Evolutionary conservation across 2,888 invertebrate species (phyloP).

Genomic region (Limnephilus rhombicus): DNA sequence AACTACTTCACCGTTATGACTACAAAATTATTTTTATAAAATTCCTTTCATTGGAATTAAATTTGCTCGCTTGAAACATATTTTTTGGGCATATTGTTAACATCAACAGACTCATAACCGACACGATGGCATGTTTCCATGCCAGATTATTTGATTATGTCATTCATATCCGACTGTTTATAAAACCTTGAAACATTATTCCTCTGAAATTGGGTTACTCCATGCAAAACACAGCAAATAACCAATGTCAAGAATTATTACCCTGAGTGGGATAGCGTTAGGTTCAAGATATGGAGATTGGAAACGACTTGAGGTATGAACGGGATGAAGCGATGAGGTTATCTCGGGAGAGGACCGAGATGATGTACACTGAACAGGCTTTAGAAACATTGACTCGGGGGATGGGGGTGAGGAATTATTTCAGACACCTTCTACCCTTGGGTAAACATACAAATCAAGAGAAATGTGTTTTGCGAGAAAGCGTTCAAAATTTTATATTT

Average conservation of each 20-base stretch:
- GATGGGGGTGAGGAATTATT: slow-evolving; percentile 20
- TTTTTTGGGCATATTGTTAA: background rate
- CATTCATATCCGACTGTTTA: background rate
- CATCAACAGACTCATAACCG: background rate
- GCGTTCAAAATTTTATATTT: background rate
- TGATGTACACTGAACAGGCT: slow-evolving; percentile 9
- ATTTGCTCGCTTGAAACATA: background rate
- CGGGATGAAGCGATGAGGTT: slow-evolving; percentile 20
- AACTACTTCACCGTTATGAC: no score
- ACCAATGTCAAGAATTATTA: background rate
- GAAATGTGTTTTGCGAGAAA: slow-evolving; percentile 8
- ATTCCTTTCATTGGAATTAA: background rate
- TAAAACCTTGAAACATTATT: background rate
- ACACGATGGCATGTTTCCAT: background rate
- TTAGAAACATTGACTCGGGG: background rate
- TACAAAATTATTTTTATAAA: background rate
- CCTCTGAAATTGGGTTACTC: background rate
- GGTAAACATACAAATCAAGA: slow-evolving; percentile 41
- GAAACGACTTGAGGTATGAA: background rate
- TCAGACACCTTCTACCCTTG: slow-evolving; percentile 22
- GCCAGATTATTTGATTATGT: background rate
- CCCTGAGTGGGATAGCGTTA: background rate
- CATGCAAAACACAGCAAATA: background rate
- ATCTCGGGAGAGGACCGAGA: background rate
- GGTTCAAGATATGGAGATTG: background rate